A percentile compares a stretch with the other conserved stretches of the same genome.
Conservation (phyloP, 2,113 vertebrate genomes). For the Sphaerodactylus townsendi region DNA sequence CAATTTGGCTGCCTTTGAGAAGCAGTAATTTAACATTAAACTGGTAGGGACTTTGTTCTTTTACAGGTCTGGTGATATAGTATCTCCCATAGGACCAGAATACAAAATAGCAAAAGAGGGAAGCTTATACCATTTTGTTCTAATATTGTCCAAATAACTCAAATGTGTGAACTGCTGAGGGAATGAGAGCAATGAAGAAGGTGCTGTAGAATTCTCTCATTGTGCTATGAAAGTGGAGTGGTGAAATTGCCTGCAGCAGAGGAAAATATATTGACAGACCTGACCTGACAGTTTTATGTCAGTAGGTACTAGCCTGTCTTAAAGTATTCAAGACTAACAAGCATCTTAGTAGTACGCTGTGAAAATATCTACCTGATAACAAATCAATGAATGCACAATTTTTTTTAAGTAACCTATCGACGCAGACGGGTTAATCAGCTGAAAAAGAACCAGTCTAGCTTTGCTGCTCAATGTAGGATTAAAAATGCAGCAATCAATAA, state of each 20-base stretch:
- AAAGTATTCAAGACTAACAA: constrained; percentile 61
- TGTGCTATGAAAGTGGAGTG: constrained; percentile 3
- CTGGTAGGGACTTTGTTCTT: constrained; percentile 10
- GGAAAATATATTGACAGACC: constrained; percentile 53
- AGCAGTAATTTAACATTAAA: constrained; percentile 49
- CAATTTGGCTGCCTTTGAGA: constrained; percentile 46
- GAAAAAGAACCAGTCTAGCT: neutral
- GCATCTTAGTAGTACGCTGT: constrained; percentile 37
- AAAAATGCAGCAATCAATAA: constrained; percentile 5
- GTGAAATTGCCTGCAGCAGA: constrained; percentile 44
- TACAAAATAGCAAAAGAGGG: constrained; percentile 6
- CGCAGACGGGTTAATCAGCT: neutral
- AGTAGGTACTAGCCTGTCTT: constrained; percentile 50
- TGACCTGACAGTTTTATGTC: constrained; percentile 57
- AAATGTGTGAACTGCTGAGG: constrained; percentile 25
- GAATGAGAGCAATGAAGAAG: neutral
- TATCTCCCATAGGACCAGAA: constrained; percentile 30
- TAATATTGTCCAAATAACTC: neutral
- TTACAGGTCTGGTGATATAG: constrained; percentile 22
- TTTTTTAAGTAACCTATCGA: neutral
- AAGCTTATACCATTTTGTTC: neutral
- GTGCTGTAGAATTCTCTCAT: neutral
- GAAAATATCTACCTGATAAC: constrained; percentile 46
- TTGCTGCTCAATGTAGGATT: constrained; percentile 14
- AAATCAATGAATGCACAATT: constrained; percentile 26